Conservation (phyloP, 1,140 invertebrate genomes). For the Drosophila eugracilis region DNA sequence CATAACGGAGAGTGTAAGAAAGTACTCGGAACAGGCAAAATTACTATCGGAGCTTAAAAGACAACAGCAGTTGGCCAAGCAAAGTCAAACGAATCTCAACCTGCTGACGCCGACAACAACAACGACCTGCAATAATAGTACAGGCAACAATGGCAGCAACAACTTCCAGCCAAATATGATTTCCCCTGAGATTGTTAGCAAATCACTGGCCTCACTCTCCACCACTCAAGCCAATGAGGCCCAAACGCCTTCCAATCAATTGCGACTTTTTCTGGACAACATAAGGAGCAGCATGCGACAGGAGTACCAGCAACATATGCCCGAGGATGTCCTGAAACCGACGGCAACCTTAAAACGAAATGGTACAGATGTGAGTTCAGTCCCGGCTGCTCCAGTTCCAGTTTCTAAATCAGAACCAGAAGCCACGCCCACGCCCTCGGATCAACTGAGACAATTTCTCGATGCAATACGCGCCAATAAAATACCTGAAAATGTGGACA, state of each 20-base stretch:
- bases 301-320: constrained; percentile 81
- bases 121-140: constrained; percentile 25
- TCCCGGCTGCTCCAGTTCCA: too few species aligned
- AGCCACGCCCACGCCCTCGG: constrained; percentile 77
- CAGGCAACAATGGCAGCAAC: constrained; percentile 36
- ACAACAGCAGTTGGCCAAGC: constrained; percentile 77
- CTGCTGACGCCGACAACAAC: constrained; percentile 58
- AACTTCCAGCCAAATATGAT: constrained; percentile 80
- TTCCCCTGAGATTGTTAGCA: constrained; percentile 81
- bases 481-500: constrained; percentile 75
- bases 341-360: constrained; percentile 43
- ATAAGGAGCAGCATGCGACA: constrained; percentile 83
- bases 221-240: constrained; percentile 53
- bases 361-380: neutral
- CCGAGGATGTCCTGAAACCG: constrained; percentile 75
- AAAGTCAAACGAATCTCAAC: constrained; percentile 69
- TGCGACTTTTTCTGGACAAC: constrained; percentile 81
- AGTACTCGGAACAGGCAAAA: constrained; percentile 84
- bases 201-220: constrained; percentile 74
- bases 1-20: constrained; percentile 83
- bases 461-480: constrained; percentile 84
- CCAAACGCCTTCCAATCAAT: constrained; percentile 79
- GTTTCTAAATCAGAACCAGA: constrained; percentile 21
- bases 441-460: constrained; percentile 81
- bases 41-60: constrained; percentile 80